Base-by-base conservation (phyloP, 1,140 invertebrate genomes). In the Procambarus clarkii region DNA sequence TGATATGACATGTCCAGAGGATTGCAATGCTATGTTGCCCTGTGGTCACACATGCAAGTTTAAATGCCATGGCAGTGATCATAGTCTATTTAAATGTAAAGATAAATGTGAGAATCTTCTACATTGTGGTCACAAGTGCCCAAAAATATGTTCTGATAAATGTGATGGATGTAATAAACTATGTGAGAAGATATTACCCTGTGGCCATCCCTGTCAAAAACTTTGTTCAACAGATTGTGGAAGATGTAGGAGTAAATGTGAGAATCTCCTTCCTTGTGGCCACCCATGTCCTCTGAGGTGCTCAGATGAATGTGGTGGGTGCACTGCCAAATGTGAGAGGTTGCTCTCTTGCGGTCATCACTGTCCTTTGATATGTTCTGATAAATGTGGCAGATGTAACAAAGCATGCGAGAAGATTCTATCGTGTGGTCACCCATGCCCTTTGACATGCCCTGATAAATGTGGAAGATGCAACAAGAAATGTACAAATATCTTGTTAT, bases 91-190 rank as follows among this genome's bases (percentile, higher is more conserved):
- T 58, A 8, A 46, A 86, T 94, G 46, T 82, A 92, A 71, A 13
- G 21, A 80, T 13, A 2, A 21, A 8, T 91, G 90, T 54, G 45
- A 64, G 15, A 86, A 74, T 24, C 45, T 60, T 46, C 24, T 48
- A n/a, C 79, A 24, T 8, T 60, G 64, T 24, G 78, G 92, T 13
- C 93, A 93, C 83, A 21, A 11, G 11, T 93, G 93, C 64, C 58
- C 21, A 8, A 60, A 81, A 48, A 79, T 34, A 15, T 93, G 93
- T 86, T 79, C 58, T n/a, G 69, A 93, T n/a, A 24, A 77, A 13
- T 93, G 93, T 86, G 89, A 81, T 18, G 15, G 24, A 34, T 82
- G 80, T 50, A 46, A 60, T 8, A 48, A 48, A 4, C 80, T 0
- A n/a, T 82, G 80, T 34, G 44, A 44, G 9, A 82, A 60, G 18